Evolutionary conservation across 2,888 invertebrate genomes (phyloP).

Genomic region (Elysia crispata): DNA sequence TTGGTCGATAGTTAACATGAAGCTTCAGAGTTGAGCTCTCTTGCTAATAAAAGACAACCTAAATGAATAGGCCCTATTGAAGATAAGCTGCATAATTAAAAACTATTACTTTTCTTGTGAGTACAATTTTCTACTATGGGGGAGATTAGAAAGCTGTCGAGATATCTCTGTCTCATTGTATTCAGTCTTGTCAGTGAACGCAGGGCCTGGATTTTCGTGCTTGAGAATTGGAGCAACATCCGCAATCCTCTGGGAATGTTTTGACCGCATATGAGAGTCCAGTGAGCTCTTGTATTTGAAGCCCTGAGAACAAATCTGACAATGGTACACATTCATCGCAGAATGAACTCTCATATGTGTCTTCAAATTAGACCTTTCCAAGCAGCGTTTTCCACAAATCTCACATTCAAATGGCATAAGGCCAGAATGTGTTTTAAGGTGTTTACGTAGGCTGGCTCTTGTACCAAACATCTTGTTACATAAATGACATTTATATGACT

Average conservation of each 20-base stretch:
- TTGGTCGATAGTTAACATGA: too few relatives aligned
- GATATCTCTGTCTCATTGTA: too few relatives aligned
- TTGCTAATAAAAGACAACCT: too few relatives aligned
- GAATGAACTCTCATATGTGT: constrained; percentile 42
- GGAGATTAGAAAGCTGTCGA: too few relatives aligned
- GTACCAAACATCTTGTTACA: constrained; percentile 40
- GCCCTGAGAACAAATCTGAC: constrained; percentile 25
- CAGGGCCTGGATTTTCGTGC: too few relatives aligned
- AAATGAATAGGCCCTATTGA: too few relatives aligned
- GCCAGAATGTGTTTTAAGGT: constrained; percentile 38
- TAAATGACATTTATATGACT: constrained; percentile 39
- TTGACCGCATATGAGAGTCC: constrained; percentile 44
- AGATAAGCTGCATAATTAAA: too few relatives aligned
- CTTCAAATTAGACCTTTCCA: constrained; percentile 30
- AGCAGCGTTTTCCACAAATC: constrained; percentile 41
- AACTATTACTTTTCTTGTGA: too few relatives aligned
- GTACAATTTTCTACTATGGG: too few relatives aligned
- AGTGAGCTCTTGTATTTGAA: constrained; percentile 44
- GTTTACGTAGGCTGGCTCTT: constrained; percentile 30
- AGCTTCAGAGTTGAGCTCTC: too few relatives aligned
- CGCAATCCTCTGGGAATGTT: constrained; percentile 29
- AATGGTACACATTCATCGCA: constrained; percentile 6
- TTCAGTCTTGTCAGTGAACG: too few relatives aligned
- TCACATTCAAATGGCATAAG: constrained; percentile 41
- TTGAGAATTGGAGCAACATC: too few relatives aligned